Evolutionary conservation across 2,113 vertebrate species (phyloP).

Genomic region (Oncorhynchus mykiss): DNA sequence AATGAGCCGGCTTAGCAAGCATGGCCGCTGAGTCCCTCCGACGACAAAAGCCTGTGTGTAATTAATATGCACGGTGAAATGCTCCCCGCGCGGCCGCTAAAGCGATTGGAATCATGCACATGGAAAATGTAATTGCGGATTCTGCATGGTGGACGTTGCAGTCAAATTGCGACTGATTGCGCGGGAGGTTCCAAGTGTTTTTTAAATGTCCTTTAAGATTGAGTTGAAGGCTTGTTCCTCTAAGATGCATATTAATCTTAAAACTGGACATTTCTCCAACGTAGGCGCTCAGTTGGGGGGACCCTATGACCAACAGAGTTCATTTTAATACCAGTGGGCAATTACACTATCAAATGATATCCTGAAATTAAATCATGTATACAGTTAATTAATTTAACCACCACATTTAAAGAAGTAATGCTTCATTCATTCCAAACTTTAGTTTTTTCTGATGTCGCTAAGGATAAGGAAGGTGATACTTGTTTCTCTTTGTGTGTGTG

Average conservation of each 20-base stretch:
- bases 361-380: slow-evolving; percentile 99
- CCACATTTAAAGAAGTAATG: slow-evolving; percentile 88
- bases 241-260: slow-evolving; percentile 99
- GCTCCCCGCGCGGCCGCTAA: slow-evolving; percentile 88
- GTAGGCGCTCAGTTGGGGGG: slow-evolving; percentile 92
- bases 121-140: slow-evolving; percentile 91
- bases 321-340: slow-evolving; percentile 99
- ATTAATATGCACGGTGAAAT: slow-evolving; percentile 98
- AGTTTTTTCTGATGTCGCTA: slow-evolving; percentile 51
- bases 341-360: slow-evolving; percentile 99
- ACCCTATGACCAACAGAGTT: slow-evolving; percentile 90
- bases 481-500: slow-evolving; percentile 10
- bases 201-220: slow-evolving; percentile 96
- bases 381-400: slow-evolving; percentile 99
- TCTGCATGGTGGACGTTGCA: slow-evolving; percentile 92
- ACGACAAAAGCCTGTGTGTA: slow-evolving; percentile 90
- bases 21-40: slow-evolving; percentile 82
- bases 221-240: slow-evolving; percentile 95
- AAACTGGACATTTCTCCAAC: slow-evolving; percentile 93
- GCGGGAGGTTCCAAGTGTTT: slow-evolving; percentile 87
- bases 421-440: slow-evolving; percentile 69
- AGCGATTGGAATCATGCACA: slow-evolving; percentile 91
- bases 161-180: slow-evolving; percentile 92
- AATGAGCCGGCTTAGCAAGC: slow-evolving; percentile 88
- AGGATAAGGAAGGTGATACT: slow-evolving; percentile 60